Conservation (phyloP, 1,140 invertebrate genomes). For the Drusus annulatus region DNA sequence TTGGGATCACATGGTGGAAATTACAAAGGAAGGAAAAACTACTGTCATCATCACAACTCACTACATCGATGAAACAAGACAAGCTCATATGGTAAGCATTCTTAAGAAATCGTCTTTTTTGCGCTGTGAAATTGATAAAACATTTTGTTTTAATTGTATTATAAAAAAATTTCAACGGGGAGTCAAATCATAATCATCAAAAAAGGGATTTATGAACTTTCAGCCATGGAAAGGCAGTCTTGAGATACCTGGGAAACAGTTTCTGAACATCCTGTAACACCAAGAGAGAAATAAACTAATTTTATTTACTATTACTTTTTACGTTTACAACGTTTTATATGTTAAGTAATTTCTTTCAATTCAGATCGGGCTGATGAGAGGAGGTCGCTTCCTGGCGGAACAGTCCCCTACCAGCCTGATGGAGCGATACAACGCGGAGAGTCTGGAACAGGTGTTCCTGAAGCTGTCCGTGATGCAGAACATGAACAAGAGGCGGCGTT, state of each 20-base stretch:
- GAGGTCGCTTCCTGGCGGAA: conserved; percentile 92
- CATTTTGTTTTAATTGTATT: too few species aligned
- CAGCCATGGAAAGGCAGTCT: too few species aligned
- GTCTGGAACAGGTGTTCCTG: conserved; percentile 93
- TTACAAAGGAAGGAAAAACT: conserved; percentile 87
- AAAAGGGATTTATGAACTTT: too few species aligned
- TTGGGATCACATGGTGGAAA: conserved; percentile 94
- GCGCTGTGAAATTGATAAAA: too few species aligned
- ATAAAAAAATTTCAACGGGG: too few species aligned
- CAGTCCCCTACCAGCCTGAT: conserved; percentile 87
- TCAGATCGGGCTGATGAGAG: conserved; percentile 96
- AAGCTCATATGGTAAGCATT: conserved; percentile 82
- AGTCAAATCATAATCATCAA: too few species aligned
- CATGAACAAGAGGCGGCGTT: conserved; percentile 82
- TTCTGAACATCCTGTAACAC: too few species aligned
- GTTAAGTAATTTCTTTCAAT: too few species aligned
- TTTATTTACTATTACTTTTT: too few species aligned
- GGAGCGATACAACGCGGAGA: conserved; percentile 82
- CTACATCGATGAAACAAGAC: conserved; percentile 97
- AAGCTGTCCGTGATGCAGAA: conserved; percentile 90
- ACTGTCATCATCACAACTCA: conserved; percentile 98
- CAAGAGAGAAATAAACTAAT: too few species aligned
- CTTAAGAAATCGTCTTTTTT: neutral
- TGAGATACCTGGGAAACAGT: too few species aligned
- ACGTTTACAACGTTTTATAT: too few species aligned